A percentile compares a stretch with the other conserved stretches of the same genome.
These are phyloP conservation scores for Acanthurus leucopareius DNA, from an alignment of 2,797 vertebrate genomes.

Conservation along the genomic window DNA sequence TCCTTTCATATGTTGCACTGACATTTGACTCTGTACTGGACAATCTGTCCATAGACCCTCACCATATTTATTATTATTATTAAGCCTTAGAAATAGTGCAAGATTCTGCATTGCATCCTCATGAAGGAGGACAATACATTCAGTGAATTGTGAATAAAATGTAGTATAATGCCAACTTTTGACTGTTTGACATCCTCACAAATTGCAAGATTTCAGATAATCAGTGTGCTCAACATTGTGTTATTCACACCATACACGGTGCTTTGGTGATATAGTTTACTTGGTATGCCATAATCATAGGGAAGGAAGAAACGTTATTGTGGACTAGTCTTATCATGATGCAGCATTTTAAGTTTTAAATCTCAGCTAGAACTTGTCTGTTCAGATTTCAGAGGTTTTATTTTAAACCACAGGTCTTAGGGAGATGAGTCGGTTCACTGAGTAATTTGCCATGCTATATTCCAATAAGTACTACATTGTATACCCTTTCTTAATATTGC, in stretches of 20 bases:
- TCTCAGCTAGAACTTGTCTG: constrained; percentile 68
- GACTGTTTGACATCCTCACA: constrained; percentile 72
- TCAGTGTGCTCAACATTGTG: constrained; percentile 66
- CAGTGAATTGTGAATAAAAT: constrained; percentile 70
- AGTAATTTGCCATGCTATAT: constrained; percentile 84
- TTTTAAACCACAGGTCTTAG: constrained; percentile 78
- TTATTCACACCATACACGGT: constrained; percentile 56
- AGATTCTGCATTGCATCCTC: constrained; percentile 71
- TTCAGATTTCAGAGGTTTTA: constrained; percentile 75
- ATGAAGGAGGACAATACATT: constrained; percentile 73
- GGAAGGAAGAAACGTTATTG: constrained; percentile 62
- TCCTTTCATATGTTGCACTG: constrained; percentile 83
- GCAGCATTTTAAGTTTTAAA: constrained; percentile 70
- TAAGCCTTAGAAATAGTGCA: constrained; percentile 80
- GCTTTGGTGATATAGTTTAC: constrained; percentile 59
- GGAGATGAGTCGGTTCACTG: constrained; percentile 82
- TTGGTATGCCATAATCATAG: constrained; percentile 64
- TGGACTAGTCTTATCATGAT: constrained; percentile 74
- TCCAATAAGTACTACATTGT: constrained; percentile 90
- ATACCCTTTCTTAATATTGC: constrained; percentile 90
- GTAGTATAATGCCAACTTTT: constrained; percentile 68
- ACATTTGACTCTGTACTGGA: constrained; percentile 82
- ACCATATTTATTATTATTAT: constrained; percentile 80
- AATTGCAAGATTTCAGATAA: constrained; percentile 72
- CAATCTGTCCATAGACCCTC: constrained; percentile 82